A percentile compares a stretch with the other conserved stretches of the same genome.
phyloP scores from a whole-genome alignment of 2,113 vertebrate species.

The Barbus barbus region DNA sequence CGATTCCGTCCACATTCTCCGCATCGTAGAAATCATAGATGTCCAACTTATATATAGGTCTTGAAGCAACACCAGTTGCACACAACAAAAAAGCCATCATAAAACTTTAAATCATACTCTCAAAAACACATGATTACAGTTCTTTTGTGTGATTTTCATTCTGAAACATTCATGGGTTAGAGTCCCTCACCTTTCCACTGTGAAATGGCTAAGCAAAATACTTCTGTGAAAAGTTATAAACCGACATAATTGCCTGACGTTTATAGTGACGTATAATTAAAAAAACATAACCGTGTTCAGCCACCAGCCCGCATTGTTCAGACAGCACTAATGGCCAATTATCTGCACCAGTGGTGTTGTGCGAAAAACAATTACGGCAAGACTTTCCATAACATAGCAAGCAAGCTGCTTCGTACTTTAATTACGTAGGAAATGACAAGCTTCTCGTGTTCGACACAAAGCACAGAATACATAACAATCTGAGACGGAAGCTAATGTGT shows the following conservation, averaged over 20 bases:
- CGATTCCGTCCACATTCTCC: too few species aligned
- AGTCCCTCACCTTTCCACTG: not conserved
- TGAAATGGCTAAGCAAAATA: not conserved
- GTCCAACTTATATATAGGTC: not conserved
- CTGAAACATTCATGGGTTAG: not conserved
- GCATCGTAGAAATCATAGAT: too few species aligned
- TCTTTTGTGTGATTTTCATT: constrained; percentile 1
- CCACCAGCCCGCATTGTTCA: constrained; percentile 67
- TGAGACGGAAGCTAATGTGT: not conserved
- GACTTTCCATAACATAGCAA: constrained; percentile 16
- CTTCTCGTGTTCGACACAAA: not conserved
- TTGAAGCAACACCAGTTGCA: not conserved
- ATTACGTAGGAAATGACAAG: constrained; percentile 35
- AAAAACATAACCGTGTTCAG: constrained; percentile 50
- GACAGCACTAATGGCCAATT: constrained; percentile 75
- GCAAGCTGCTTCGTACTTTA: constrained; percentile 28
- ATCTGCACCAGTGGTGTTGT: constrained; percentile 66
- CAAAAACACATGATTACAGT: constrained; percentile 1
- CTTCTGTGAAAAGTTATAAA: constrained; percentile 57
- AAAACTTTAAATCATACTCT: not conserved
- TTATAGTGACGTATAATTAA: constrained; percentile 74
- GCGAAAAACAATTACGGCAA: constrained; percentile 68
- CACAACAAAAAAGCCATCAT: not conserved
- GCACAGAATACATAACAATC: not conserved
- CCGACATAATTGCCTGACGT: constrained; percentile 66